phyloP scores from a whole-genome alignment of 2,888 invertebrate genomes.

The Apamea anceps region DNA sequence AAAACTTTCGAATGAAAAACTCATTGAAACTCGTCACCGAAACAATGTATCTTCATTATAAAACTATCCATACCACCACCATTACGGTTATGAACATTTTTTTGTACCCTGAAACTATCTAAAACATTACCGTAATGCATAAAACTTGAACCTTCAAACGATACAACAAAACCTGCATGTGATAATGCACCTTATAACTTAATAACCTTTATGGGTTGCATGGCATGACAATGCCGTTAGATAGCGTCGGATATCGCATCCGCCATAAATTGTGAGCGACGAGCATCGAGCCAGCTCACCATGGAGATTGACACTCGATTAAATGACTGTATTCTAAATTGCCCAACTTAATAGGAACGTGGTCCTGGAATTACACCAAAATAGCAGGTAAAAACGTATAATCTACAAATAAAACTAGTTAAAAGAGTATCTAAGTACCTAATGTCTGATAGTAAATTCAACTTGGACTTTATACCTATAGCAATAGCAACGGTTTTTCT shows the following conservation, averaged over 20 bases:
- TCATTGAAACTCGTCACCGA: not conserved
- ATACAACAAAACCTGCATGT: constrained; percentile 20
- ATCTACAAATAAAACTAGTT: not conserved
- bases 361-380: not conserved
- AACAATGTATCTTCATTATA: not conserved
- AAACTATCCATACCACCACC: not conserved
- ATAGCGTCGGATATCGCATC: constrained; percentile 41
- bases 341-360: not conserved
- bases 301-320: constrained; percentile 56
- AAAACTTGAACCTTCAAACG: constrained; percentile 18
- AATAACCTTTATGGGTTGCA: constrained; percentile 55
- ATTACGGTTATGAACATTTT: constrained; percentile 6
- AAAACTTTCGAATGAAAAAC: constrained; percentile 9
- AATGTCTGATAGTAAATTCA: not conserved
- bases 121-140: constrained; percentile 1
- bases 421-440: not conserved
- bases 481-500: not conserved
- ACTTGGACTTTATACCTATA: not conserved
- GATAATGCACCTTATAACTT: constrained; percentile 45
- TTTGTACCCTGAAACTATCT: not conserved
- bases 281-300: constrained; percentile 34
- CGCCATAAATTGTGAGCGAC: constrained; percentile 46
- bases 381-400: not conserved
- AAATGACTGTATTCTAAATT: constrained; percentile 34
- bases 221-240: constrained; percentile 49